phyloP scores from a whole-genome alignment of 2,113 vertebrate species.

The Anguilla japonica region DNA sequence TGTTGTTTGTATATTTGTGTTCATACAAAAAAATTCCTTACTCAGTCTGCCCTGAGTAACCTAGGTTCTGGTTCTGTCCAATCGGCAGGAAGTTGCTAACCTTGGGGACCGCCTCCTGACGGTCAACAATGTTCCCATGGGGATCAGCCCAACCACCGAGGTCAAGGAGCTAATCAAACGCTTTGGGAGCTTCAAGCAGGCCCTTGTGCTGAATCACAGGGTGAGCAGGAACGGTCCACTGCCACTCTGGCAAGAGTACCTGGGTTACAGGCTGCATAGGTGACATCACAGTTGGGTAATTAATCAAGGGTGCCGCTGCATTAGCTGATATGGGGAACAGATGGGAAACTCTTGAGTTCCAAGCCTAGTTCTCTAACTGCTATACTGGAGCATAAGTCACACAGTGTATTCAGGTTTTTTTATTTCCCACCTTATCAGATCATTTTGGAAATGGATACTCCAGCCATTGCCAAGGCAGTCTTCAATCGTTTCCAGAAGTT shows the following conservation, averaged over 20 bases:
- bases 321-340: too few relatives aligned
- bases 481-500: slow-evolving; percentile 41
- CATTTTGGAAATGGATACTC: slow-evolving; percentile 51
- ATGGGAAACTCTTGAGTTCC: background rate
- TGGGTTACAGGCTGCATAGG: too few relatives aligned
- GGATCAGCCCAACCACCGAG: slow-evolving; percentile 29
- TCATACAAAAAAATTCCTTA: too few relatives aligned
- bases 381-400: background rate
- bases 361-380: background rate
- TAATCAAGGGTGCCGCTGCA: background rate
- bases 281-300: background rate
- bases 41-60: too few relatives aligned
- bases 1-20: too few relatives aligned
- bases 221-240: slow-evolving; percentile 26
- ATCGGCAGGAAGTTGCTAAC: slow-evolving; percentile 20
- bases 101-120: slow-evolving; percentile 46
- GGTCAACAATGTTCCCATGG: slow-evolving; percentile 41
- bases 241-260: background rate
- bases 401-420: background rate
- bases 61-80: background rate
- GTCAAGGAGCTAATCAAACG: slow-evolving; percentile 38
- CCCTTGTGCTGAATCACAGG: slow-evolving; percentile 43
- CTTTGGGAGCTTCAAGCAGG: slow-evolving; percentile 38
- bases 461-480: slow-evolving; percentile 34
- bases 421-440: slow-evolving; percentile 33